phyloP scores from a whole-genome alignment of 2,797 vertebrate genomes.

The Halcyon smyrnensis region DNA sequence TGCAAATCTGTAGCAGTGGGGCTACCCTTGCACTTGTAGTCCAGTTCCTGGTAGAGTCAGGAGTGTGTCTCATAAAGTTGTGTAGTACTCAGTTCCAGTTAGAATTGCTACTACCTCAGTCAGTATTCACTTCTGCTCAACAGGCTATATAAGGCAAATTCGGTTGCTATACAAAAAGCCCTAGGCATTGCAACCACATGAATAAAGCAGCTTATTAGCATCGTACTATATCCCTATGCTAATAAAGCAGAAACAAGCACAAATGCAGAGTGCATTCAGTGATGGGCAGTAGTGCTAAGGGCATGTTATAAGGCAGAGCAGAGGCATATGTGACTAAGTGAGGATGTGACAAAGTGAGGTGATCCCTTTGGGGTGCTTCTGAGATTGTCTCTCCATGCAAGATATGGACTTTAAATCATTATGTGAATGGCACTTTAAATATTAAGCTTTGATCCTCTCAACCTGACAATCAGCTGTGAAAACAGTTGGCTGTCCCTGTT shows the following conservation, averaged over 20 bases:
- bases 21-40: background rate
- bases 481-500: background rate
- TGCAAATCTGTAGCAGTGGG: background rate
- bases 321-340: background rate
- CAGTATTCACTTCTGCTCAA: background rate
- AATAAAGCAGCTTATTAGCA: background rate
- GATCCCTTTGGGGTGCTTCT: background rate
- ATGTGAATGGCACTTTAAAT: background rate
- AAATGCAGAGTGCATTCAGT: background rate
- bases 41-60: background rate
- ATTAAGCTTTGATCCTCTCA: background rate
- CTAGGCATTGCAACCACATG: background rate
- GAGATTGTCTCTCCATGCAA: background rate
- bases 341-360: background rate
- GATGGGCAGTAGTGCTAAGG: background rate
- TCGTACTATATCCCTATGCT: rapidly evolving
- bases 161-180: background rate
- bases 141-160: background rate
- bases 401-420: background rate
- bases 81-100: background rate
- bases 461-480: background rate
- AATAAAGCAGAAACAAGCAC: background rate
- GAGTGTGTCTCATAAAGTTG: background rate
- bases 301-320: background rate
- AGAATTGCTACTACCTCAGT: background rate